These are phyloP conservation scores for Drosophila micromelanica DNA, from an alignment of 1,140 invertebrate genomes.

Conservation along the genomic window DNA sequence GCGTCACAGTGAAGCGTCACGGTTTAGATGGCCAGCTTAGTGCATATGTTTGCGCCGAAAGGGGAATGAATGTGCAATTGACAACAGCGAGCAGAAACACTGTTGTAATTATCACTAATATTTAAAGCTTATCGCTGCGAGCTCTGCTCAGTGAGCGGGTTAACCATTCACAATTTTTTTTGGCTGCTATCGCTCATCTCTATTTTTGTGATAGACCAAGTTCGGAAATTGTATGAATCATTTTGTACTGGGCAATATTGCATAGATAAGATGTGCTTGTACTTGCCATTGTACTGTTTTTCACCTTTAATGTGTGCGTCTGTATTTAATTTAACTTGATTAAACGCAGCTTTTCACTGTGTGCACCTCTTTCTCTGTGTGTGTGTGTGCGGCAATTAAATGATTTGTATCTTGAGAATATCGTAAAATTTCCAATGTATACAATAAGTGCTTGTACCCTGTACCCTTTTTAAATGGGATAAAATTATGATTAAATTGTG, in stretches of 20 bases:
- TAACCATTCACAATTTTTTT: conserved; percentile 21
- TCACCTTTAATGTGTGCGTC: conserved; percentile 23
- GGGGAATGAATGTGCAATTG: background rate
- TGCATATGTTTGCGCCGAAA: background rate
- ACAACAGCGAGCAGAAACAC: background rate
- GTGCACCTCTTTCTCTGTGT: conserved; percentile 7
- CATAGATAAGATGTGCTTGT: conserved; percentile 63
- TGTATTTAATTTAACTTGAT: conserved; percentile 27
- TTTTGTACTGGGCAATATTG: conserved; percentile 31
- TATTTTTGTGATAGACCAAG: conserved; percentile 31
- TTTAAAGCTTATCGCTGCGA: background rate
- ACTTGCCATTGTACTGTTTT: conserved; percentile 21
- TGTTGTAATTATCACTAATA: background rate
- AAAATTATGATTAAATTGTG: background rate
- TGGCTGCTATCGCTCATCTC: conserved; percentile 13
- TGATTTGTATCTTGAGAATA: conserved; percentile 26
- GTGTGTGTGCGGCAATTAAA: conserved; percentile 9
- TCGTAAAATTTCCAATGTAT: conserved; percentile 29
- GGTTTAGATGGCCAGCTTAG: background rate
- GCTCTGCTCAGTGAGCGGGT: background rate
- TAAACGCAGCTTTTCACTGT: conserved; percentile 32
- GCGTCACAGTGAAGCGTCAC: conserved; percentile 13
- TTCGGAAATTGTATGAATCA: conserved; percentile 44
- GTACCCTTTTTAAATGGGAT: background rate
- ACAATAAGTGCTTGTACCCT: conserved; percentile 3